Conservation (phyloP, 2,888 invertebrate genomes). For the Noctua janthe region DNA sequence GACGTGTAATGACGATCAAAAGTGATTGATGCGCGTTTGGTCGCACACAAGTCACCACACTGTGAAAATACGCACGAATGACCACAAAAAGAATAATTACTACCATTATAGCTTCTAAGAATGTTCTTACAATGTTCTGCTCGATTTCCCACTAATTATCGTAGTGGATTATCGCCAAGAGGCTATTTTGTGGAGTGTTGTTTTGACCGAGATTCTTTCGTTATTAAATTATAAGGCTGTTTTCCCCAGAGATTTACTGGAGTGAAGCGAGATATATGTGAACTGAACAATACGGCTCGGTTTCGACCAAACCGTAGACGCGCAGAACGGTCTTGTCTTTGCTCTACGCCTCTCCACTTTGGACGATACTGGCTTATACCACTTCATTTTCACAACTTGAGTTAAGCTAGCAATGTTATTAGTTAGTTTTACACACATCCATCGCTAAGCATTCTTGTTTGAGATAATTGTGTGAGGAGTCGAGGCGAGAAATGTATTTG, state of each 20-base stretch:
- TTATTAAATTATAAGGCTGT: background rate
- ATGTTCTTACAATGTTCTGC: constrained; percentile 39
- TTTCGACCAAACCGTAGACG: background rate
- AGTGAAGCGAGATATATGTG: background rate
- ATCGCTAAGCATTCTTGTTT: background rate
- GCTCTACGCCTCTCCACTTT: background rate
- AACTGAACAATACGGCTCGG: background rate
- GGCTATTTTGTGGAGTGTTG: constrained; percentile 1
- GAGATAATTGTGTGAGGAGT: background rate
- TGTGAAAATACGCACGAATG: constrained; percentile 31
- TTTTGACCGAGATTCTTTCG: constrained; percentile 23
- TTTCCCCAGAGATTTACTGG: background rate
- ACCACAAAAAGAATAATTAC: constrained; percentile 26
- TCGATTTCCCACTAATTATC: constrained; percentile 52
- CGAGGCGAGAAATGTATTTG: background rate
- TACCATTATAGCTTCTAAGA: constrained; percentile 36
- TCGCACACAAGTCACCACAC: constrained; percentile 12
- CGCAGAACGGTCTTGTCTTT: background rate
- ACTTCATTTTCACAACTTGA: too few species aligned
- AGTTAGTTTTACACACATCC: background rate
- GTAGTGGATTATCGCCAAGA: constrained; percentile 6
- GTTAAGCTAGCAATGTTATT: too few species aligned
- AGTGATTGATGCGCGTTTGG: constrained; percentile 46
- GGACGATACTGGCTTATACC: background rate
- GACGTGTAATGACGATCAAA: constrained; percentile 39